Evolutionary conservation across 2,113 vertebrate genomes (phyloP).

Genomic region (Hemicordylus capensis): DNA sequence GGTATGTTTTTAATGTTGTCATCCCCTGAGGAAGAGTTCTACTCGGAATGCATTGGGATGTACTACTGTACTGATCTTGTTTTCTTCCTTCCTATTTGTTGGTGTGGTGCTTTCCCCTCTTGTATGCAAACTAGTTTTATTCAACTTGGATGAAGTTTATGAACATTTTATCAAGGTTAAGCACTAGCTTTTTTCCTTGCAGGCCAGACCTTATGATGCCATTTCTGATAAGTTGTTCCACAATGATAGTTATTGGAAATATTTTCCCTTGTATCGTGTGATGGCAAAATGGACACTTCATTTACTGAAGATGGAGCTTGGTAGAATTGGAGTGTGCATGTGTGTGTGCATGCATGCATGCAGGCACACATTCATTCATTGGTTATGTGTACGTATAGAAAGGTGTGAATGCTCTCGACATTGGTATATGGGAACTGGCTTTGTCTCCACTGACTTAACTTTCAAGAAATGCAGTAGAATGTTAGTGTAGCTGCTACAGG

Average conservation of each 20-base stretch:
- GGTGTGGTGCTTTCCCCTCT: no score
- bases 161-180: background rate
- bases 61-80: no score
- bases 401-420: background rate
- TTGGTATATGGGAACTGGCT: background rate
- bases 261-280: background rate
- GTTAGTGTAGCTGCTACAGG: background rate
- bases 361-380: background rate
- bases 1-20: no score
- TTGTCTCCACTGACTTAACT: background rate
- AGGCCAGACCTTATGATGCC: background rate
- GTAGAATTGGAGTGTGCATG: conserved; percentile 9
- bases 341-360: no score
- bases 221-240: background rate
- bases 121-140: no score
- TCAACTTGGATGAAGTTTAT: background rate
- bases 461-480: background rate
- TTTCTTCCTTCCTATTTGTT: no score
- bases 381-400: background rate
- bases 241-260: background rate
- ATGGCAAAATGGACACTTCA: background rate
- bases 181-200: background rate
- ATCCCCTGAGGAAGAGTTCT: no score
- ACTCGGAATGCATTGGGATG: no score
- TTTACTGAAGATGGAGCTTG: background rate